Evolutionary conservation across 2,113 vertebrate genomes (phyloP), one percentile per base, ranked within the genome.

Genomic region (Scartelaos histophorus): DNA sequence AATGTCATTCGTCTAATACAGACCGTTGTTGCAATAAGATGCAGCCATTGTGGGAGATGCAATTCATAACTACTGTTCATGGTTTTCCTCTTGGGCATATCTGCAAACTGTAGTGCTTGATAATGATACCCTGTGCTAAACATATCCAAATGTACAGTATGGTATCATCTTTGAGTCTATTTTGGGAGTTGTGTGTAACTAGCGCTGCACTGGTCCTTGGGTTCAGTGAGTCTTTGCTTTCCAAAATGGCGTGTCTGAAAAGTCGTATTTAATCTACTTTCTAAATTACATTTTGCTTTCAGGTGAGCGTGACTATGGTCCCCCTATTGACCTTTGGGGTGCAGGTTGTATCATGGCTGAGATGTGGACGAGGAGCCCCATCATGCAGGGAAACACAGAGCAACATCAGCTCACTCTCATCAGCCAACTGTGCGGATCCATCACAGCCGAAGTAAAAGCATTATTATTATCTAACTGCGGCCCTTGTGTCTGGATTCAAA

Each of bases 301-400:
- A 99, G 98, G 98, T 19, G 98, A 99, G 87, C 92, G 98, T 35
- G 97, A 99, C 86, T 99, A 99, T 0, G 98, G 98, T 7, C 98
- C 98, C 1, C 97, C 98, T 78, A 99, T 99, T 60, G 98, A 99
- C 82, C 94, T 99, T 21, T 99, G 98, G 98, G 98, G 98, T 0
- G 98, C 88, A 0, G 98, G 98, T 61, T 99, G 98, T 90, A 99
- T 99, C 91, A 99, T 99, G 97, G 98, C 98, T 0, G 97, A 99
- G 90, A 99, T 99, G 98, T 99, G 98, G 98, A 99, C 98, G 11
- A 93, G 97, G 65, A 99, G 97, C 90, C 97, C 98, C 46, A 99
- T 99, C 91, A 99, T 99, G 98, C 98, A 99, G 86, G 98, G 98
- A 19, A 99, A 99, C 93, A 98, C 97, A 0, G 98, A 99, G 73